Conservation (phyloP, 2,113 vertebrate genomes). For the Suncus etruscus region DNA sequence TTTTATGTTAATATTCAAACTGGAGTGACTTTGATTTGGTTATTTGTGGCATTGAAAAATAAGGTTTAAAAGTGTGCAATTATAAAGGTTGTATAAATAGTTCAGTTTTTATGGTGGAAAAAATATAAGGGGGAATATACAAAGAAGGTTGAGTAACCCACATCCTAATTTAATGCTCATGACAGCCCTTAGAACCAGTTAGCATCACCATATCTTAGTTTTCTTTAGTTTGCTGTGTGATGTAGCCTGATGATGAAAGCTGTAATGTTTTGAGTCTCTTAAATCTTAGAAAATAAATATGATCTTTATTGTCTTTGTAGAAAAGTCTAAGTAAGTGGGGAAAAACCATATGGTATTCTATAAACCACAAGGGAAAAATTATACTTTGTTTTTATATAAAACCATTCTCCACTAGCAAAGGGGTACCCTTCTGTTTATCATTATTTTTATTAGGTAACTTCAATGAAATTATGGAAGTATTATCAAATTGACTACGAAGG, state of each 20-base stretch:
- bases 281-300: constrained; percentile 68
- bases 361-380: constrained; percentile 86
- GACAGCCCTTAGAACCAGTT: constrained; percentile 52
- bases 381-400: constrained; percentile 67
- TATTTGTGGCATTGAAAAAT: constrained; percentile 62
- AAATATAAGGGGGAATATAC: constrained; percentile 31
- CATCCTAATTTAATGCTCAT: constrained; percentile 51
- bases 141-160: constrained; percentile 32
- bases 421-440: constrained; percentile 84
- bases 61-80: background rate
- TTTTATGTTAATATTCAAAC: constrained; percentile 30
- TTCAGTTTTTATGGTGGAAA: constrained; percentile 29
- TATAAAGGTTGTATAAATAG: constrained; percentile 62
- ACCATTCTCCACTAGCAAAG: constrained; percentile 78
- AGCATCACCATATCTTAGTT: constrained; percentile 21
- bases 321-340: constrained; percentile 48
- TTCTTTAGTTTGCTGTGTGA: constrained; percentile 1
- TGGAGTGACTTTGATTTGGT: constrained; percentile 44
- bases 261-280: constrained; percentile 50
- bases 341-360: constrained; percentile 69
- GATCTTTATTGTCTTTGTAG: constrained; percentile 70
- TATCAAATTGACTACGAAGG: constrained; percentile 81
- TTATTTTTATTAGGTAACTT: constrained; percentile 86
- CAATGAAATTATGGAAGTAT: constrained; percentile 84
- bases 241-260: constrained; percentile 48